Base-by-base conservation (phyloP, 2,797 vertebrate genomes). In the Periophthalmus magnuspinnatus region DNA sequence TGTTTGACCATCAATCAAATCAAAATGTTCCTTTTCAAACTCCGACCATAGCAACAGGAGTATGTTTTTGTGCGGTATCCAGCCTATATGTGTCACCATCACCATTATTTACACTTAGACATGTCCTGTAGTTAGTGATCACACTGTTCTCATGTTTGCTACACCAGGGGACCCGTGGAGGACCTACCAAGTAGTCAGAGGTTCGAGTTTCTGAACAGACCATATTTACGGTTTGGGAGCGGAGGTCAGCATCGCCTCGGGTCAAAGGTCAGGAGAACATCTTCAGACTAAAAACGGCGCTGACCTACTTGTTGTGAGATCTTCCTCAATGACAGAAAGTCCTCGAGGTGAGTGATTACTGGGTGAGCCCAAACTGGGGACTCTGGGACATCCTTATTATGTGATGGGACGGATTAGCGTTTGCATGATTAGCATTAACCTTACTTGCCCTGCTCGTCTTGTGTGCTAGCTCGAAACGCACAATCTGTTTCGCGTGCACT, bases 221-320 rank as follows among this genome's bases (percentile, higher is more conserved):
- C 4, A 47, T 47, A 78, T 72, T 80, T 72, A 76, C 52, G 19
- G 28, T 28, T 24, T 2, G 48, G 48, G 64, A 55, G 68, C 3
- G 13, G 68, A 0, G 13, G 13, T 45, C 13, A 45, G 41, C 41
- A 45, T 11, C 14, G 41, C 41, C 41, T 14, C 13, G 70, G 68
- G 68, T 70, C 65, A 19, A 6, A 28, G 48, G 62, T 24, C 70
- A 75, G 57, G 33, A 16, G 71, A 72, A 72, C 68, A 69, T 71
- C 70, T 80, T 63, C 21, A 69, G 38, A 47, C 72, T 77, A 71
- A 59, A 83, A 80, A 74, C 56, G 68, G 56, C 61, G 1, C 1
- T 65, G 78, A 73, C 78, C 75, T 60, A 81, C 56, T 82, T 81
- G 11, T 82, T 81, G 11, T 11, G 14, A 69, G 45, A 24, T 68